Base-by-base conservation (phyloP, 2,797 vertebrate genomes). In the Brachyrhaphis roseni region DNA sequence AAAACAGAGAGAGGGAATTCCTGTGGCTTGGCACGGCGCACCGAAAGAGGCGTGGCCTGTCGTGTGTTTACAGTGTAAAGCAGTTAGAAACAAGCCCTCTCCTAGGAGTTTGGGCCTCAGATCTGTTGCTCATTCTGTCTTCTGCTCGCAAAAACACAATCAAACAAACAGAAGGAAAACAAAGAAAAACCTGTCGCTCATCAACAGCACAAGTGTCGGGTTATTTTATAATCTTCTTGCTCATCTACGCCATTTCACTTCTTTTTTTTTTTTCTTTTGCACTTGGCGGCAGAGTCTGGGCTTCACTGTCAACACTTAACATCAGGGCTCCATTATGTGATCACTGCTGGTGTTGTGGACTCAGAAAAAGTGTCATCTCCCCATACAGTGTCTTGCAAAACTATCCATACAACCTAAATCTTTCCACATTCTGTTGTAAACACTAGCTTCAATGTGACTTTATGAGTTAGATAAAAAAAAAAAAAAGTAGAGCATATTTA, bases 21-120 rank as follows among this genome's bases (percentile, higher is more conserved):
- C 94, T 96, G 95, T 96, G 95, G 94, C 89, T 96, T 96, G 95
- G 94, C 95, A 92, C 71, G 31, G 80, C 45, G 85, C 75, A 87
- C 79, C 64, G 79, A 87, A 87, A 94, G 94, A 93, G 95, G 95
- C 87, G 95, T 93, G 95, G 93, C 86, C 86, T 93, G 84, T 77
- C 79, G 75, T 90, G 88, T 93, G 93, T 95, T 95, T 94, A 95
- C 91, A 92, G 91, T 91, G 89, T 86, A 87, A 91, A 88, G 92
- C 91, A 85, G 90, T 90, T 90, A 94, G 94, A 94, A 94, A 94
- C 89, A 90, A 89, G 90, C 85, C 90, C 93, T 91, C 91, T 90
- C 90, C 3, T 74, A 86, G 83, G 90, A 91, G 77, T 79, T 59
- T 45, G 26, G 59, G 75, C 82, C 82, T 88, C 78, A 82, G 89